Conservation (phyloP, 2,888 invertebrate species). For the Yponomeuta plumbellus region DNA sequence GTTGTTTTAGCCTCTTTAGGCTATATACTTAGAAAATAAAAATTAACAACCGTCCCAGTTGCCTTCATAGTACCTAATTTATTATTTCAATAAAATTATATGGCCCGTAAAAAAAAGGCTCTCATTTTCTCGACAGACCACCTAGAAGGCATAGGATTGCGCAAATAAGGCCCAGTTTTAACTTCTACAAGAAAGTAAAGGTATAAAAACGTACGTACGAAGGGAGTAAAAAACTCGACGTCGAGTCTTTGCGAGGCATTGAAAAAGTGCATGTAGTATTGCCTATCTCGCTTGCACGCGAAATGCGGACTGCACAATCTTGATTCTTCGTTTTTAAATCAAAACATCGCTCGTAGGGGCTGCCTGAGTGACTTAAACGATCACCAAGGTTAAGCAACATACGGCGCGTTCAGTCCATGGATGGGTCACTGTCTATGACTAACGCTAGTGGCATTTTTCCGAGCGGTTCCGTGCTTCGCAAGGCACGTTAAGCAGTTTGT, state of each 20-base stretch:
- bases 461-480: too few relatives aligned
- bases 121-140: constrained; percentile 37
- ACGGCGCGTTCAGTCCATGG: too few relatives aligned
- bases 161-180: constrained; percentile 35
- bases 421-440: too few relatives aligned
- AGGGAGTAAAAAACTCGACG: constrained; percentile 45
- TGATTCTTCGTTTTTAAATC: constrained; percentile 43
- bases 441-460: too few relatives aligned
- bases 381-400: too few relatives aligned
- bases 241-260: constrained; percentile 37
- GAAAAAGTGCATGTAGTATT: constrained; percentile 51
- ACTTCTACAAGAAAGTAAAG: constrained; percentile 40
- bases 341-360: neutral
- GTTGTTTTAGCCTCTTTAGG: neutral
- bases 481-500: too few relatives aligned
- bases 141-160: constrained; percentile 31
- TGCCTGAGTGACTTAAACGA: too few relatives aligned
- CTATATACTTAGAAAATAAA: neutral
- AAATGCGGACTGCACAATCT: constrained; percentile 35
- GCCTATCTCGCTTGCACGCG: constrained; percentile 48
- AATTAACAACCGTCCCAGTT: neutral
- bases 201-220: constrained; percentile 45
- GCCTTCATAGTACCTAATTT: neutral
- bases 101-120: neutral
- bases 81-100: neutral